A percentile compares a stretch with the other conserved stretches of the same genome.
phyloP scores from a whole-genome alignment of 2,888 invertebrate species.

The Geotrupes spiniger region DNA sequence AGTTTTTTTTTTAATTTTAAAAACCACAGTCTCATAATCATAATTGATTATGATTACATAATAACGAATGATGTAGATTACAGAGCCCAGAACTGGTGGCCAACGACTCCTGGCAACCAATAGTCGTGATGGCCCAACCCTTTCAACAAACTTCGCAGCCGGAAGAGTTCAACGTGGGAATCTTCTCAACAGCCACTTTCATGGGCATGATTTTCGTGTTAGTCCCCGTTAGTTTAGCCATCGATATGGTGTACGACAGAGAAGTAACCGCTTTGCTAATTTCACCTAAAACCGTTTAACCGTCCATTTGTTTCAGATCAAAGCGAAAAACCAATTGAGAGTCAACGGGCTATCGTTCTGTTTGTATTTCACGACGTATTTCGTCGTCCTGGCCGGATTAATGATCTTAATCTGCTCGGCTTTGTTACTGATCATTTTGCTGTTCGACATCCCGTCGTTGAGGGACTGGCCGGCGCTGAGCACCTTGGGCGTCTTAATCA shows the following conservation, averaged over 20 bases:
- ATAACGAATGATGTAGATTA: constrained; percentile 7
- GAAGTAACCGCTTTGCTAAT: too few species aligned
- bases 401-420: constrained; percentile 67
- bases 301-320: constrained; percentile 59
- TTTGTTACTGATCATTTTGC: constrained; percentile 61
- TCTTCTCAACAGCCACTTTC: constrained; percentile 70
- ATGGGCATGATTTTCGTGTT: constrained; percentile 80
- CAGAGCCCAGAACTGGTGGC: constrained; percentile 23
- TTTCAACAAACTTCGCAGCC: constrained; percentile 73
- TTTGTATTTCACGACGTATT: constrained; percentile 74
- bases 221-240: constrained; percentile 72
- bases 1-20: too few species aligned
- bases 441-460: constrained; percentile 69
- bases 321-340: constrained; percentile 77
- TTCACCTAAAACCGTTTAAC: too few species aligned
- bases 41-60: neutral
- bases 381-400: constrained; percentile 67
- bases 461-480: constrained; percentile 67
- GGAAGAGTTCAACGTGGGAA: constrained; percentile 68
- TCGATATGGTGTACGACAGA: constrained; percentile 79
- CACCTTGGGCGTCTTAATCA: constrained; percentile 62
- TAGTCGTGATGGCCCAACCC: constrained; percentile 65
- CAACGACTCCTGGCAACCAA: constrained; percentile 54
- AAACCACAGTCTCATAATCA: too few species aligned
- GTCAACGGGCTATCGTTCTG: constrained; percentile 76